These are phyloP conservation scores for Adrianichthys oophorus DNA, from an alignment of 2,797 vertebrate species.

Conservation along the genomic window DNA sequence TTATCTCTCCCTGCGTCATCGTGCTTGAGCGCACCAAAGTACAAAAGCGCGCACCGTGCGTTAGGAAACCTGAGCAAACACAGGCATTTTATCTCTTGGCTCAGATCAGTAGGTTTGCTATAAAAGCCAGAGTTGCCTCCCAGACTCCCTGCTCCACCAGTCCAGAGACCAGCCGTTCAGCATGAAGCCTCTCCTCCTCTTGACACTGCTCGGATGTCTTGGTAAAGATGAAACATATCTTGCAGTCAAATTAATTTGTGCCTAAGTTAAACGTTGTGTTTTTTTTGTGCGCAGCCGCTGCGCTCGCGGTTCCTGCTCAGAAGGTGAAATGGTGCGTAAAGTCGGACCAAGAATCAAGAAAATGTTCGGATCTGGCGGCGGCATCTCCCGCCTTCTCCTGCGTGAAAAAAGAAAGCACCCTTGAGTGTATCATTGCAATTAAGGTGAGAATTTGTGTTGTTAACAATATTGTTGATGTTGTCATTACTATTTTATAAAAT, in stretches of 20 bases:
- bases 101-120: conserved; percentile 38
- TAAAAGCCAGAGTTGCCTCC: conserved; percentile 55
- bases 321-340: conserved; percentile 72
- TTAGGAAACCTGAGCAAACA: conserved; percentile 68
- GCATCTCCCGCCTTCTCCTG: conserved; percentile 44
- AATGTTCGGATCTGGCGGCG: conserved; percentile 44
- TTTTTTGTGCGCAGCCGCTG: conserved; percentile 42
- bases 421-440: conserved; percentile 68
- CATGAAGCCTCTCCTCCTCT: conserved; percentile 69
- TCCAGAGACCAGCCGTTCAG: conserved; percentile 38
- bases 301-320: conserved; percentile 19
- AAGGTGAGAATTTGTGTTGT: conserved; percentile 46
- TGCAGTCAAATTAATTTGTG: too few relatives aligned
- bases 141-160: conserved; percentile 38
- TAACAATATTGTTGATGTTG: too few relatives aligned
- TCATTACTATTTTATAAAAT: too few relatives aligned
- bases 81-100: conserved; percentile 15
- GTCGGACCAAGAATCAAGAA: conserved; percentile 51
- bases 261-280: not conserved
- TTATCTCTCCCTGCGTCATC: conserved; percentile 1
- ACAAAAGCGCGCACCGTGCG: conserved; percentile 12
- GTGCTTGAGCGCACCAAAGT: conserved; percentile 16
- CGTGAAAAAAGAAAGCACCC: not conserved
- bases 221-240: conserved; percentile 57
- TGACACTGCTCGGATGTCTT: conserved; percentile 64